A percentile compares a stretch with the other conserved stretches of the same genome.
Conservation (phyloP, 2,113 vertebrate genomes). For the Peromyscus leucopus region DNA sequence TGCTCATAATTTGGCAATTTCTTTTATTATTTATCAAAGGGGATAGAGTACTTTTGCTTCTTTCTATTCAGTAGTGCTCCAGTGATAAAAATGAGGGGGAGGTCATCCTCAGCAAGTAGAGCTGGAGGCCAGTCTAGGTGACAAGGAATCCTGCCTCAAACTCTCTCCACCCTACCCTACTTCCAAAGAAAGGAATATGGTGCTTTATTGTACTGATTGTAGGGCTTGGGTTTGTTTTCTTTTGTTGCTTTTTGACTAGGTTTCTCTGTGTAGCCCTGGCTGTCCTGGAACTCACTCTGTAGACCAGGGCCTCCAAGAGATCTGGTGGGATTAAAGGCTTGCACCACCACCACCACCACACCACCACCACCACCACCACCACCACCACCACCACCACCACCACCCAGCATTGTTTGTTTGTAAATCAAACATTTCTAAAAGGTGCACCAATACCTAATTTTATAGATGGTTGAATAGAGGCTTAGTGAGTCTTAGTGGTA, state of each 20-base stretch:
- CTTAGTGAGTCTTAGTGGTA: not conserved
- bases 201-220: not conserved
- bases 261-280: not conserved
- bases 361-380: too few relatives aligned
- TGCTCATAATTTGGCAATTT: not conserved
- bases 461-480: not conserved
- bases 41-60: constrained; percentile 15
- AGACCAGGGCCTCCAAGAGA: not conserved
- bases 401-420: not conserved
- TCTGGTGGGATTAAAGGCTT: not conserved
- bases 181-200: not conserved
- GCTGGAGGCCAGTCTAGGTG: not conserved
- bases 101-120: not conserved
- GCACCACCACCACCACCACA: too few relatives aligned
- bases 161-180: too few relatives aligned
- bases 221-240: not conserved
- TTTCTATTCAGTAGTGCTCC: not conserved
- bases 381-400: too few relatives aligned
- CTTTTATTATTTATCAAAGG: not conserved
- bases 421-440: not conserved
- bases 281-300: not conserved
- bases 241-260: not conserved
- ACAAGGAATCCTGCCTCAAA: not conserved
- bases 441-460: not conserved
- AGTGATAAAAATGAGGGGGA: not conserved